phyloP scores from a whole-genome alignment of 2,113 vertebrate genomes.

The Chloropsis cyanopogon region DNA sequence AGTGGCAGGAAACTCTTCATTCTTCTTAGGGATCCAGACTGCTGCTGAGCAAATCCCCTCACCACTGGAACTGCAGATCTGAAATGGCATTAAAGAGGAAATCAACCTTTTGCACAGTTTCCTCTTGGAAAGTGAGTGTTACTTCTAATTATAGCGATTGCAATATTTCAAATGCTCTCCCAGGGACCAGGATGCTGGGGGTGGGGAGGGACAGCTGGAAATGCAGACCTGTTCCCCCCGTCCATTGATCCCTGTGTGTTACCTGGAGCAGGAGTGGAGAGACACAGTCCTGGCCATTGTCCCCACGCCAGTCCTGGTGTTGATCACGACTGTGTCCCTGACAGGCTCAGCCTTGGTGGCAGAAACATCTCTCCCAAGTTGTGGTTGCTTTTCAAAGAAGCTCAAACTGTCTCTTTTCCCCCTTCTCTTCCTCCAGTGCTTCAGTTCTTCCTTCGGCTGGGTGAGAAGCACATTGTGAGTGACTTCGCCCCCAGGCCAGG shows the following conservation, averaged over 20 bases:
- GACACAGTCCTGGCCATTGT: neutral
- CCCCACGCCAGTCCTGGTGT: fast-evolving
- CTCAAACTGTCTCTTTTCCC: fast-evolving
- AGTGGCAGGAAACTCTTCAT: neutral
- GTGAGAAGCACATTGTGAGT: neutral
- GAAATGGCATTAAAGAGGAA: slow-evolving; percentile 41
- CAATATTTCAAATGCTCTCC: slow-evolving; percentile 2
- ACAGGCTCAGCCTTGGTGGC: neutral
- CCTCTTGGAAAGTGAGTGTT: slow-evolving; percentile 52
- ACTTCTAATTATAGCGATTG: slow-evolving; percentile 56
- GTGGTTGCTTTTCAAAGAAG: neutral
- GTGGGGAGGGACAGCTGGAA: neutral
- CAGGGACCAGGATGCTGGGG: neutral
- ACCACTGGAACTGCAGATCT: neutral
- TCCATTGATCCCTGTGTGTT: neutral
- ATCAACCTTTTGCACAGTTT: slow-evolving; percentile 62
- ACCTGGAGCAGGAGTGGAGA: neutral
- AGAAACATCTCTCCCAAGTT: neutral
- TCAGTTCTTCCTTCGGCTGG: neutral
- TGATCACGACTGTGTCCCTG: fast-evolving
- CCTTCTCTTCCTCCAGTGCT: neutral
- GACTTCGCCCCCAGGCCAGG: neutral
- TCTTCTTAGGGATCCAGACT: neutral
- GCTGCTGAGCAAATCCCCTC: slow-evolving; percentile 3
- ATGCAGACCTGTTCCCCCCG: neutral